Conservation (phyloP, 2,113 vertebrate species). For the Pavo muticus region DNA sequence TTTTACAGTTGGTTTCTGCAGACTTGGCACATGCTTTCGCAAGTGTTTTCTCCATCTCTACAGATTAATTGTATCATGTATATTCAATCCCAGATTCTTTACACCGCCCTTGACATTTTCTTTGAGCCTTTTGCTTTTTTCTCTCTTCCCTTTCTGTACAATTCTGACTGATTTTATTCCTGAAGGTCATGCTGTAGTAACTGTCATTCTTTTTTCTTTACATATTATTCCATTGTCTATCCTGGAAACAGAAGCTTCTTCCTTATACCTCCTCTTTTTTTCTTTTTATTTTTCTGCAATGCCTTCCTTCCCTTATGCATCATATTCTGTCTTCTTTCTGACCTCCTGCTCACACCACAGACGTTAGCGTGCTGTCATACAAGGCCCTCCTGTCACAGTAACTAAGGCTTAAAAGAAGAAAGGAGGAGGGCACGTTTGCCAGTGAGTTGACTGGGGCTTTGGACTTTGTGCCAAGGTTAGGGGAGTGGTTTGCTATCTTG, state of each 20-base stretch:
- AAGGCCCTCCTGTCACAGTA: background rate
- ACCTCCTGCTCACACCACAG: background rate
- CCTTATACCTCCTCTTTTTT: background rate
- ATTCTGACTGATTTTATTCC: background rate
- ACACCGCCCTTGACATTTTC: background rate
- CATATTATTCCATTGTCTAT: background rate
- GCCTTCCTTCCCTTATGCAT: background rate
- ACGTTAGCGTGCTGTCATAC: background rate
- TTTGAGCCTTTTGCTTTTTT: background rate
- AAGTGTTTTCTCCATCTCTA: background rate
- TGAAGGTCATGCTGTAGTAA: background rate
- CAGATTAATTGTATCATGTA: background rate
- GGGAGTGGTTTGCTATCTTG: background rate
- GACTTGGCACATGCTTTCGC: background rate
- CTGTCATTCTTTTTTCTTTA: too few species aligned
- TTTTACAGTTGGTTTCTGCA: background rate
- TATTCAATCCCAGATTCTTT: background rate
- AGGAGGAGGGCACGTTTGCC: background rate
- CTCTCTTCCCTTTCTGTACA: background rate
- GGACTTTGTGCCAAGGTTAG: background rate
- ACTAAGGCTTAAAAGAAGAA: background rate
- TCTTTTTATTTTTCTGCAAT: background rate
- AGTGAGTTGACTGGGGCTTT: background rate
- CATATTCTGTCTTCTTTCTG: background rate
- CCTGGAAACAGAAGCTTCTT: background rate